Evolutionary conservation across 2,888 invertebrate species (phyloP).

Genomic region (Orchestes rusci): DNA sequence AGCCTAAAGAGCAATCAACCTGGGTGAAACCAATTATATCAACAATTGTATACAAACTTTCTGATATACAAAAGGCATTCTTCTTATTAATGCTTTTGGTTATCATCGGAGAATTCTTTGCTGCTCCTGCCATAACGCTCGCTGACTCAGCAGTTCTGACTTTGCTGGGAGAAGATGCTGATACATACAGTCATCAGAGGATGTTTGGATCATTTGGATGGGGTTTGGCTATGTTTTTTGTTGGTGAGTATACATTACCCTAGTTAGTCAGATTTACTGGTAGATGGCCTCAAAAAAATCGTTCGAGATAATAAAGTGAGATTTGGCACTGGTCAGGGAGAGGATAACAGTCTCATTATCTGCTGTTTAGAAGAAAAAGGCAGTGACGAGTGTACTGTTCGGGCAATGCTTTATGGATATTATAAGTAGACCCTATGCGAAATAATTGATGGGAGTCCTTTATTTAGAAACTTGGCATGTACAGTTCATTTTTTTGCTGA

Average conservation of each 20-base stretch:
- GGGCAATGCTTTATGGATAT: too few species aligned
- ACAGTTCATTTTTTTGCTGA: too few species aligned
- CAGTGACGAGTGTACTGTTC: too few species aligned
- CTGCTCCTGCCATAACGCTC: slow-evolving; percentile 90
- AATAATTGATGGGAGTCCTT: too few species aligned
- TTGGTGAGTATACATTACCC: slow-evolving; percentile 53
- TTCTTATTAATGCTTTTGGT: slow-evolving; percentile 87
- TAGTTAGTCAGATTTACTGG: too few species aligned
- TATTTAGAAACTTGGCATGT: too few species aligned
- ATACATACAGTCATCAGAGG: slow-evolving; percentile 90
- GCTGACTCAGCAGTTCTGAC: slow-evolving; percentile 90
- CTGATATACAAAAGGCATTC: slow-evolving; percentile 93
- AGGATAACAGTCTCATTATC: too few species aligned
- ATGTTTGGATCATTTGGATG: slow-evolving; percentile 94
- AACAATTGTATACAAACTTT: slow-evolving; percentile 81
- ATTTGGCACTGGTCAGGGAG: too few species aligned
- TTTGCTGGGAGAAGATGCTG: slow-evolving; percentile 80
- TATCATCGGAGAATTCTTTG: slow-evolving; percentile 95
- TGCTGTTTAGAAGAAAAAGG: too few species aligned
- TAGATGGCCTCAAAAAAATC: too few species aligned
- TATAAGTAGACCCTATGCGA: too few species aligned
- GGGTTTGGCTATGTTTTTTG: slow-evolving; percentile 98
- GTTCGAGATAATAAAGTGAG: too few species aligned
- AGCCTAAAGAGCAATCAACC: slow-evolving; percentile 58
- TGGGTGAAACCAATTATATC: slow-evolving; percentile 90